These are phyloP conservation scores for Phoenicopterus ruber DNA, from an alignment of 2,113 vertebrate genomes.

Conservation along the genomic window DNA sequence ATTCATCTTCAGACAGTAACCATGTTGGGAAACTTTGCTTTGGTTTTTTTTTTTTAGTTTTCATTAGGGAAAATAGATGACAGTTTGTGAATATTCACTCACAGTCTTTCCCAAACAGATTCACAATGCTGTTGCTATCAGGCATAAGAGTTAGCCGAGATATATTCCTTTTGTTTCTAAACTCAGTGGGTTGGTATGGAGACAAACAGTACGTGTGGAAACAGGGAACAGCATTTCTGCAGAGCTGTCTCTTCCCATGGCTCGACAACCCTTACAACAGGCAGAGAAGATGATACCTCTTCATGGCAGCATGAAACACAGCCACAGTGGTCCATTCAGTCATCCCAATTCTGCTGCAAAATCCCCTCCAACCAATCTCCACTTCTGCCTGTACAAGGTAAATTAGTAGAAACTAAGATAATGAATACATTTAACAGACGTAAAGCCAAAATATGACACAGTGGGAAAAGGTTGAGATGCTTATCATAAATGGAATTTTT, in stretches of 20 bases:
- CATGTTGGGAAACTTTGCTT: neutral
- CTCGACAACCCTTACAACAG: neutral
- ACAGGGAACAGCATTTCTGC: neutral
- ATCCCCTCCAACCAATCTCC: neutral
- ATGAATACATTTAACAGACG: neutral
- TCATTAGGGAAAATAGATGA: neutral
- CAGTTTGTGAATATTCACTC: neutral
- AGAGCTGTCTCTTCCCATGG: neutral
- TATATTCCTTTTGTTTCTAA: neutral
- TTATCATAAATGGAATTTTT: neutral
- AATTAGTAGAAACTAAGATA: neutral
- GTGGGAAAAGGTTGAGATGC: neutral
- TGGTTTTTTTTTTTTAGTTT: neutral
- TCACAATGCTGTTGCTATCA: neutral
- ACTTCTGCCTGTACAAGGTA: neutral
- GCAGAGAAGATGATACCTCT: neutral
- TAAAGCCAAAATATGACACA: neutral
- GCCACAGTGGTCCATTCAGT: neutral
- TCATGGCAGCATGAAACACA: neutral
- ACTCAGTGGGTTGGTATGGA: neutral
- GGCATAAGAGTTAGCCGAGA: neutral
- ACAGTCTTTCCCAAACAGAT: neutral
- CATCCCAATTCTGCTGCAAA: neutral
- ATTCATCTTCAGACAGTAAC: neutral
- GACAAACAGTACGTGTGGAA: neutral